Evolutionary conservation across 2,888 invertebrate species (phyloP), one percentile per base, ranked within the genome.

Genomic region (Phyllotreta striolata): DNA sequence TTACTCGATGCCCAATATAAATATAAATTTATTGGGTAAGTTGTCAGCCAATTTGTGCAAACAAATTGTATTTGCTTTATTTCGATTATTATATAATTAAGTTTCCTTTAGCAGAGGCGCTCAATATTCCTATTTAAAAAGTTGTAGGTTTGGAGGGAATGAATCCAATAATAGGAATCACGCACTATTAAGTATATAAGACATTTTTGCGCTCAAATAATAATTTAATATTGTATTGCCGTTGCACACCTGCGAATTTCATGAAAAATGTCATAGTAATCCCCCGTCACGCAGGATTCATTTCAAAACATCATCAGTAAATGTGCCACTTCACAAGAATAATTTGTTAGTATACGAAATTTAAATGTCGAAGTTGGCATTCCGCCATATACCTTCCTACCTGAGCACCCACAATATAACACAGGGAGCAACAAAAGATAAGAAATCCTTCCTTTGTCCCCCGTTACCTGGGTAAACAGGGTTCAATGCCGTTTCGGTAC

Each of bases 391-490:
- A 64, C 69, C 73, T 68, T 71, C 71, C 77, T 80, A 80, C 80
- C 80, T 78, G 79, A 72, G 76, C 79, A 78, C 78, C 79, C 77
- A 80, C 79, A 79, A 79, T 79, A 74, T 75, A 24, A 49, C 44
- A 41, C 66, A 66, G 66, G 73, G 67, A 72, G 73, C 74, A 78
- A 79, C 79, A 79, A 79, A 77, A 78, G 78, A 78, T 74, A 74
- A 72, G 74, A 78, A 79, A 79, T 79, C 79, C 77, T 71, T 75
- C 78, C 75, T 77, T 79, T 79, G 78, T 79, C 77, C 77, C 72
- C 73, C 72, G 74, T 76, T 79, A 79, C 79, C 78, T 79, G 78
- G 76, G 73, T 70, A 61, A 59, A 75, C 74, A 76, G 76, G 77
- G 78, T 75, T 73, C 75, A 77, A 76, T 78, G 77, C 77, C 77